phyloP scores from a whole-genome alignment of 2,113 vertebrate species.

The Lepisosteus oculatus region DNA sequence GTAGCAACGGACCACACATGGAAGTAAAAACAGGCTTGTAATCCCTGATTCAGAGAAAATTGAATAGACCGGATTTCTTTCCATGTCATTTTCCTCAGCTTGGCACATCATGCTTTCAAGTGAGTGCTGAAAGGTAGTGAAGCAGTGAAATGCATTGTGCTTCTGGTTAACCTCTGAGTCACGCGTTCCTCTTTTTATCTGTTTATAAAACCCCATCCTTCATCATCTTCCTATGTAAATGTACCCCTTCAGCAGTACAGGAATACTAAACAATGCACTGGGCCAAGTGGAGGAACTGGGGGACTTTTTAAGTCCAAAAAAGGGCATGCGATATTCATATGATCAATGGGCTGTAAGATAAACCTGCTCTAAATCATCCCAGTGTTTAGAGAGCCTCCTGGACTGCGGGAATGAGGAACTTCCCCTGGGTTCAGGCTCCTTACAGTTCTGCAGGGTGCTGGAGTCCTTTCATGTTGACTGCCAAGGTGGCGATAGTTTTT shows the following conservation, averaged over 20 bases:
- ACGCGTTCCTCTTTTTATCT: conserved; percentile 23
- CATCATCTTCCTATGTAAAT: conserved; percentile 31
- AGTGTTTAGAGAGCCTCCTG: conserved; percentile 57
- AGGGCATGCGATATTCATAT: conserved; percentile 48
- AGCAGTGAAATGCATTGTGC: conserved; percentile 11
- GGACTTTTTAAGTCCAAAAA: conserved; percentile 59
- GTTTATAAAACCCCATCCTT: conserved; percentile 28
- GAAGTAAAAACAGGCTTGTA: neutral
- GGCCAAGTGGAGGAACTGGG: conserved; percentile 39
- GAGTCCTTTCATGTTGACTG: neutral
- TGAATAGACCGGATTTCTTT: no score
- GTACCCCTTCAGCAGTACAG: conserved; percentile 36
- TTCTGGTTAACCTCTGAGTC: conserved; percentile 23
- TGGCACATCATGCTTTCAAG: neutral
- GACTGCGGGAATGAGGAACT: conserved; percentile 40
- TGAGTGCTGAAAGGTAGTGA: neutral
- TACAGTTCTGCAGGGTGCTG: neutral
- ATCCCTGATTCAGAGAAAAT: neutral
- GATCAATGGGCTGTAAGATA: conserved; percentile 52
- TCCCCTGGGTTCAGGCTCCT: neutral
- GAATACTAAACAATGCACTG: conserved; percentile 34
- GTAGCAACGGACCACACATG: conserved; percentile 5
- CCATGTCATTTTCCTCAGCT: neutral
- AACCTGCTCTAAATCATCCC: conserved; percentile 53
- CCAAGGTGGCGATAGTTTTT: neutral